Base-by-base conservation (phyloP, 1,140 invertebrate genomes). In the Drosophila parvula region DNA sequence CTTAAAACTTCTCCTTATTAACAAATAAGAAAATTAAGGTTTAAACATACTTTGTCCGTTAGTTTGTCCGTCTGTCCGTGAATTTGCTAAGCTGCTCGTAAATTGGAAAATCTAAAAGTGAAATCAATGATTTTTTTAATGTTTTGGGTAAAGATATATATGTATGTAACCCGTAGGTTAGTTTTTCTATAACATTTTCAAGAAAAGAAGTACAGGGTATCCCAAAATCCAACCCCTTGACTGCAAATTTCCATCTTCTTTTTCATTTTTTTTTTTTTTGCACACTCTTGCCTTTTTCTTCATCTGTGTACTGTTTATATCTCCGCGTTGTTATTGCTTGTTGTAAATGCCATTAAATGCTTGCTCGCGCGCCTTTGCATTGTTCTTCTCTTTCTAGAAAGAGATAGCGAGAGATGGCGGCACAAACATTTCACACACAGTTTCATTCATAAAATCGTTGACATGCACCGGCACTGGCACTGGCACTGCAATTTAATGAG, bases 381-480 rank as follows among this genome's bases (percentile, higher is more conserved):
- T 57, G 44, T 62, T 34, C 28, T 40, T 65, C 65, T 68, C 65
- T 68, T 36, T 68, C 61, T 22, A 44, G 45, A 68, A 6, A 68
- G 64, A 50, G 64, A 64, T 61, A 47, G 59, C 14, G n/a, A 12
- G 22, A 10, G 27, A n/a, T 3, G 22, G 55, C 41, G 57, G 55
- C 58, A 53, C 36, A 64, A 58, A 58, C 57, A 78, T 57, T 79
- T 44, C 50, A 22, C 48, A 61, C 48, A 61, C 50, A 57, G 65
- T 65, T 81, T 73, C 80, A 79, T 82, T 82, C 79, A 82, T 75
- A 83, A 82, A 82, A 74, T 27, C 41, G 70, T 82, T 75, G 80
- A 82, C 61, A 75, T 58, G 69, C 67, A 68, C 59, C 34, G 40
- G 41, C 61, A 68, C 59, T 44, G 40, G 41, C 61, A 61, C 56